These are phyloP conservation scores for Xyrauchen texanus DNA, from an alignment of 2,113 vertebrate genomes.

Conservation along the genomic window DNA sequence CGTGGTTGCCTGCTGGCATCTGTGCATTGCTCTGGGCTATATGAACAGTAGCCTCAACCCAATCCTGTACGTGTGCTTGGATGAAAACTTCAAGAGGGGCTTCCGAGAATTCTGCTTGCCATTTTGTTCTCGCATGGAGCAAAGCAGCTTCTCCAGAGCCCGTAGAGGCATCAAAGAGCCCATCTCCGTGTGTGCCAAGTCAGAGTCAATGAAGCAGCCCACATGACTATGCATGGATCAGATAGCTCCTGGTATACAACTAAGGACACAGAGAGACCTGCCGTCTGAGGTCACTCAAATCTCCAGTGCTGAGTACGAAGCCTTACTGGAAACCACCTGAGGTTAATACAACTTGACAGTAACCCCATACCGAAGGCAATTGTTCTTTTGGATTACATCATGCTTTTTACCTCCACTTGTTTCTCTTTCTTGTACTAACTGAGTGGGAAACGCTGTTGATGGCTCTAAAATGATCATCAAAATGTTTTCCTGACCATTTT, in stretches of 20 bases:
- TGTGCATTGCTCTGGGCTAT: constrained; percentile 95
- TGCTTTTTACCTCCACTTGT: neutral
- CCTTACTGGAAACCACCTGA: neutral
- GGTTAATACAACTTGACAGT: neutral
- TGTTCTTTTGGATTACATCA: neutral
- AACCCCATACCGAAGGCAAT: neutral
- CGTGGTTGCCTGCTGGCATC: constrained; percentile 88
- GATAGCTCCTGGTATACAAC: constrained; percentile 49
- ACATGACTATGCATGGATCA: constrained; percentile 81
- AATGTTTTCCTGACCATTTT: neutral
- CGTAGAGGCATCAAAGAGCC: constrained; percentile 77
- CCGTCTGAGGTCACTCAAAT: constrained; percentile 73
- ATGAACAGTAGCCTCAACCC: constrained; percentile 98
- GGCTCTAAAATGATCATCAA: neutral
- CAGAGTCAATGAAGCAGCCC: constrained; percentile 66
- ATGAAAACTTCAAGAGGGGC: constrained; percentile 96
- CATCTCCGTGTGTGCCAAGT: constrained; percentile 77
- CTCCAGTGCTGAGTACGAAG: constrained; percentile 71
- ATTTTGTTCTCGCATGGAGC: constrained; percentile 74
- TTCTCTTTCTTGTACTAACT: neutral
- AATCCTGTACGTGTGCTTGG: constrained; percentile 91
- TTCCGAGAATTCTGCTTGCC: constrained; percentile 91
- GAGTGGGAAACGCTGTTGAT: neutral
- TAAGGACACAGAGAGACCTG: constrained; percentile 49
- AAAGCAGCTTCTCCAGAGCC: constrained; percentile 80